Conservation (phyloP, 2,888 invertebrate genomes). For the Tanytarsus gracilentus region DNA sequence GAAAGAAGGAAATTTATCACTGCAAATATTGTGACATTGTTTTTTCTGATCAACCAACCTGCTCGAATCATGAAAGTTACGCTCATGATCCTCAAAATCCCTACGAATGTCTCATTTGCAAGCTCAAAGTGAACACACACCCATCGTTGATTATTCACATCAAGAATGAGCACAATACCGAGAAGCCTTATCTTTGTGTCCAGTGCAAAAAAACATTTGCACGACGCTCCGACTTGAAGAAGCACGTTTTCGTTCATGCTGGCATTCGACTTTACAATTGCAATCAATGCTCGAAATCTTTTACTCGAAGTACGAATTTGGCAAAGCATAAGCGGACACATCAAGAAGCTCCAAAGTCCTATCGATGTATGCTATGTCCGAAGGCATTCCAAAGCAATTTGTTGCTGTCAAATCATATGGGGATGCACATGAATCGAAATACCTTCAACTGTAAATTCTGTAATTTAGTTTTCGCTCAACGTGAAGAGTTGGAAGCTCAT, state of each 20-base stretch:
- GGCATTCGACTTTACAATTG: slow-evolving; percentile 17
- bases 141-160: slow-evolving; percentile 9
- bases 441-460: slow-evolving; percentile 19
- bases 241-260: slow-evolving; percentile 21
- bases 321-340: slow-evolving; percentile 22
- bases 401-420: not conserved
- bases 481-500: slow-evolving; percentile 16
- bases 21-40: slow-evolving; percentile 24
- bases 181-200: slow-evolving; percentile 11
- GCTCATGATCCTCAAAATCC: slow-evolving; percentile 2
- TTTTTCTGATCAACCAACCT: slow-evolving; percentile 10
- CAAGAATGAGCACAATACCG: not conserved
- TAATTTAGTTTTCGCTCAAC: slow-evolving; percentile 9
- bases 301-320: slow-evolving; percentile 12
- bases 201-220: slow-evolving; percentile 15
- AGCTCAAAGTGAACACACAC: slow-evolving; percentile 1
- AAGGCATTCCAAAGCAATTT: not conserved
- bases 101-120: slow-evolving; percentile 9
- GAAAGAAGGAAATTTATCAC: slow-evolving; percentile 12
- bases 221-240: slow-evolving; percentile 15
- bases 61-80: slow-evolving; percentile 7
- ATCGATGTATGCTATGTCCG: slow-evolving; percentile 14
- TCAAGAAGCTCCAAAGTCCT: not conserved
- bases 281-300: slow-evolving; percentile 11
- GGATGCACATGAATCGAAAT: not conserved